Conservation (phyloP, 2,888 invertebrate species). For the Galeruca laticollis region DNA sequence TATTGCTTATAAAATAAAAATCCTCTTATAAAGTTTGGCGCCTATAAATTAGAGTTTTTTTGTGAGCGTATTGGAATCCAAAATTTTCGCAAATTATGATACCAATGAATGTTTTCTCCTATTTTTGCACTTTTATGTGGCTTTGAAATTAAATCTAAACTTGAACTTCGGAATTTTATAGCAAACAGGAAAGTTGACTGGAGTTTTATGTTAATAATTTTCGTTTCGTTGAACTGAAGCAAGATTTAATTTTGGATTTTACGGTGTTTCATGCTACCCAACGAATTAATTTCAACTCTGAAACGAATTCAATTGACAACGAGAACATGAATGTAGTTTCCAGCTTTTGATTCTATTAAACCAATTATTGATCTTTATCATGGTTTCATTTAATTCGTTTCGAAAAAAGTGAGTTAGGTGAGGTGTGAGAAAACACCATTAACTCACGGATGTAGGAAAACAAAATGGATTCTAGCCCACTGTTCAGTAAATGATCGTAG, state of each 20-base stretch:
- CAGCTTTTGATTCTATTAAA: constrained; percentile 10
- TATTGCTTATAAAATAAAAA: constrained; percentile 21
- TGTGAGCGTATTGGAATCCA: background rate
- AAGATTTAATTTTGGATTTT: constrained; percentile 6
- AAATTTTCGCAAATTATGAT: constrained; percentile 32
- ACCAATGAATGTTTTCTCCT: constrained; percentile 18
- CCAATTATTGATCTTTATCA: no score
- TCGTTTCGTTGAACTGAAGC: background rate
- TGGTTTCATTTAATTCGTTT: no score
- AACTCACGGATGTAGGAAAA: no score
- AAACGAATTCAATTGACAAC: background rate
- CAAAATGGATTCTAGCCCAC: no score
- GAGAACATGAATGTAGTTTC: background rate
- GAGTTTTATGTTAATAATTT: constrained; percentile 20
- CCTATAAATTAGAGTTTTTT: constrained; percentile 14
- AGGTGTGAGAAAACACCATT: no score
- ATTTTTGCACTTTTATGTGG: constrained; percentile 20
- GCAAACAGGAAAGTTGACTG: constrained; percentile 11
- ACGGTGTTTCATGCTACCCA: background rate
- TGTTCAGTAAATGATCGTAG: no score
- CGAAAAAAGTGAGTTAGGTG: no score
- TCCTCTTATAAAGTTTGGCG: background rate
- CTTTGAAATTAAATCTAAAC: constrained; percentile 34
- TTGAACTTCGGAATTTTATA: constrained; percentile 20
- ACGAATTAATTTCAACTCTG: background rate